phyloP scores from a whole-genome alignment of 1,140 invertebrate species.

The Arctopsyche grandis region DNA sequence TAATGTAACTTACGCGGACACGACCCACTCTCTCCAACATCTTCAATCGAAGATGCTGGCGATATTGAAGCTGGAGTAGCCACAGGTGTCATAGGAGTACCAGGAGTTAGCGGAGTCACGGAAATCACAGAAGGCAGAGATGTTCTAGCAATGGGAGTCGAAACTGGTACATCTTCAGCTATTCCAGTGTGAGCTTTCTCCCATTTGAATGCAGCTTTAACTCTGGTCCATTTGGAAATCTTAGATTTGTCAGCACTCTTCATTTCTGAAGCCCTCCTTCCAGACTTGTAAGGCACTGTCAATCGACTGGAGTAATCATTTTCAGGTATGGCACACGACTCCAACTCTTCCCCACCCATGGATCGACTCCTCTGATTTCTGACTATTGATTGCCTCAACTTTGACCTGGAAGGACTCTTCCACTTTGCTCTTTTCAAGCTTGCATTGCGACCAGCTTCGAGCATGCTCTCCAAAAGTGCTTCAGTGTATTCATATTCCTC shows the following conservation, averaged over 20 bases:
- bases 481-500: conserved; percentile 69
- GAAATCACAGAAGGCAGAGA: not conserved
- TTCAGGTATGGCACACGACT: conserved; percentile 52
- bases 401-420: conserved; percentile 62
- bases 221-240: conserved; percentile 84
- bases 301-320: conserved; percentile 39
- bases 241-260: conserved; percentile 65
- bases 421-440: conserved; percentile 64
- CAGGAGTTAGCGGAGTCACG: conserved; percentile 38
- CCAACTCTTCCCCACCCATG: conserved; percentile 64
- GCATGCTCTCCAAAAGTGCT: conserved; percentile 67
- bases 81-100: conserved; percentile 57
- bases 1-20: conserved; percentile 33
- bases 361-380: conserved; percentile 64
- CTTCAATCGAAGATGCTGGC: conserved; percentile 67
- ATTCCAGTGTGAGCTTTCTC: conserved; percentile 68
- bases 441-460: conserved; percentile 59
- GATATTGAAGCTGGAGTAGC: conserved; percentile 63
- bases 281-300: conserved; percentile 43
- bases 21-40: conserved; percentile 57
- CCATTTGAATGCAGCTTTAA: conserved; percentile 84
- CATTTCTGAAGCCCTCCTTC: conserved; percentile 59
- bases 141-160: not conserved
- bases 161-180: not conserved
- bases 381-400: conserved; percentile 62